Evolutionary conservation across 1,140 invertebrate genomes (phyloP), one percentile per base, ranked within the genome.

Genomic region (Chrysomallon squamiferum): DNA sequence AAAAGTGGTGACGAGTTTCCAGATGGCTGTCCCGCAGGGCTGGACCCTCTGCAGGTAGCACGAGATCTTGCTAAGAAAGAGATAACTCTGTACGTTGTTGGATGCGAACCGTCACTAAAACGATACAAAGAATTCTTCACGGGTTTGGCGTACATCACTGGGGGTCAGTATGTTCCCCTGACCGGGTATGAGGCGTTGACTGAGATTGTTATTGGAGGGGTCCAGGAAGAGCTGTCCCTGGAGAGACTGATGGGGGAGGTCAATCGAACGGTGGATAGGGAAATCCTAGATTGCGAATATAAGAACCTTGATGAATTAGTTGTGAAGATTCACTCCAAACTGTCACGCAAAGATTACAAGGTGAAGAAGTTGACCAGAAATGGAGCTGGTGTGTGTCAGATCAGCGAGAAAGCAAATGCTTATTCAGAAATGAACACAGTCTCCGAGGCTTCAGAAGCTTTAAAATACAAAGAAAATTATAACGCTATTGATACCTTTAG

Each of bases 161-260:
- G 81, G 18, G 81, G 81, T 7, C 79, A 82, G 57, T 81, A 82
- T 63, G 73, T 83, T 7, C 81, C 79, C 13, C 59, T 83, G 6
- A 56, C 56, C 4, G 73, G 68, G 27, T 74, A 78, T 11, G 59
- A 71, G 7, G 29, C 75, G 11, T 66, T 83, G 3, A 70, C 72
- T 2, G 58, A 78, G 43, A 72, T 79, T 13, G 78, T 83, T 18
- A 66, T 79, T 13, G 79, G 79, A 30, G 81, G 81, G 13, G 79
- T 74, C 5, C 70, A 76, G 43, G 79, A 83, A 63, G 81, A 83
- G 45, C 66, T 83, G 56, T 78, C 77, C 9, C 66, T 83, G 15
- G 71, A 79, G 60, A 68, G 73, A 58, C 72, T 75, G 63, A 76
- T 80, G 76, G 69, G n/a, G 52, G 76, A 81, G 33, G 75, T 81